Conservation (phyloP, 92 coral and sea anemone genomes). For the Epizoanthus scotinus region DNA sequence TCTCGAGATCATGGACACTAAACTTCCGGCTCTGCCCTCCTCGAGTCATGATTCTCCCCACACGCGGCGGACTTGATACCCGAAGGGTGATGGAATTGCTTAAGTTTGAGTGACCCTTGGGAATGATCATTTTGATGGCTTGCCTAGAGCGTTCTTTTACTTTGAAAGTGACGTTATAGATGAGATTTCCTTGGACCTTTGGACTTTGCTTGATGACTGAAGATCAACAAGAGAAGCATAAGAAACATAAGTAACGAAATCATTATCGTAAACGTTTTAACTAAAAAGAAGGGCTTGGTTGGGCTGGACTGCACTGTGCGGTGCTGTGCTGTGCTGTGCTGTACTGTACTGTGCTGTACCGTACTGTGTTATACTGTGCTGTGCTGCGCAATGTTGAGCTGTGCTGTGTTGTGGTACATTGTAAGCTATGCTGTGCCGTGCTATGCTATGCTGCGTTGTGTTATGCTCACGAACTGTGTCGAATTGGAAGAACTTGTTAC, state of each 20-base stretch:
- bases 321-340: too few relatives aligned
- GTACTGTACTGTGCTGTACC: too few relatives aligned
- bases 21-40: constrained; percentile 64
- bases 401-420: too few relatives aligned
- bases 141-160: constrained; percentile 86
- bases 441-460: too few relatives aligned
- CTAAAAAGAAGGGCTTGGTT: neutral
- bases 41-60: constrained; percentile 82
- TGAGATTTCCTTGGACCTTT: constrained; percentile 38
- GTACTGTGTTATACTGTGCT: too few relatives aligned
- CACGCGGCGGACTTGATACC: constrained; percentile 83
- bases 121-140: constrained; percentile 59
- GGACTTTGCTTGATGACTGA: constrained; percentile 69
- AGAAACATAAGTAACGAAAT: neutral
- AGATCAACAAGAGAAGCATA: constrained; percentile 2
- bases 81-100: constrained; percentile 62
- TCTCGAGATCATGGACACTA: constrained; percentile 77
- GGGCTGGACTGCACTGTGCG: too few relatives aligned
- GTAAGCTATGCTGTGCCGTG: too few relatives aligned
- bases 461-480: too few relatives aligned
- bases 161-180: constrained; percentile 69
- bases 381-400: too few relatives aligned
- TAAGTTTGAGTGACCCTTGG: constrained; percentile 46
- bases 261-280: neutral
- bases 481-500: too few relatives aligned